Conservation (phyloP, 2,113 vertebrate genomes). For the Gavialis gangeticus region DNA sequence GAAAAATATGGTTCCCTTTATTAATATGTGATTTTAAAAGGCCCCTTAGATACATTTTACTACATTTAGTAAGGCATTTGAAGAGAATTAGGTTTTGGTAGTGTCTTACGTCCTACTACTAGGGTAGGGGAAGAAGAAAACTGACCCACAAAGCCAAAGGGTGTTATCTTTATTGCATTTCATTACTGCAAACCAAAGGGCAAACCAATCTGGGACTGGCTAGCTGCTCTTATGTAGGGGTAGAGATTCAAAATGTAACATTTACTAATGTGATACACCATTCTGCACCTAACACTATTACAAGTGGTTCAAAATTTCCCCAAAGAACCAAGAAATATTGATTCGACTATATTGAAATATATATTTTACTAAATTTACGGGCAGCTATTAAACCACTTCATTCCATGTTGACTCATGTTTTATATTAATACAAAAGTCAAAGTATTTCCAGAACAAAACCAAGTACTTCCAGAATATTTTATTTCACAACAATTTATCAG, state of each 20-base stretch:
- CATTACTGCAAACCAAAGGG: background rate
- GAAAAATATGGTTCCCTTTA: background rate
- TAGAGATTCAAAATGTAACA: too few relatives aligned
- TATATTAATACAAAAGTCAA: too few relatives aligned
- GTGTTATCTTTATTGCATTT: background rate
- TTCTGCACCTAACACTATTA: too few relatives aligned
- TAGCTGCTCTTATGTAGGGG: background rate
- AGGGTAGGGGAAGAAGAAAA: conserved; percentile 2
- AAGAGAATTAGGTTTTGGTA: background rate
- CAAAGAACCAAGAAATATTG: too few relatives aligned
- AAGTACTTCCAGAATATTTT: background rate
- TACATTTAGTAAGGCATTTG: too few relatives aligned
- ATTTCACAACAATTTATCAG: background rate
- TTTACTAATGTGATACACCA: too few relatives aligned
- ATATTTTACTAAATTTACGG: too few relatives aligned
- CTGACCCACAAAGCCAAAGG: background rate
- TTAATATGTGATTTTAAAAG: conserved; percentile 3
- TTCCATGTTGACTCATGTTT: too few relatives aligned
- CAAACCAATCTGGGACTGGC: background rate
- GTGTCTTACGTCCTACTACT: background rate
- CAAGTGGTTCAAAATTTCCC: too few relatives aligned
- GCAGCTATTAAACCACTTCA: too few relatives aligned
- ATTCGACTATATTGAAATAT: too few relatives aligned
- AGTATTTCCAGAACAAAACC: background rate
- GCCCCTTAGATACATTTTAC: background rate